Evolutionary conservation across 2,888 invertebrate species (phyloP), one percentile per base, ranked within the genome.

Genomic region (Tachina grossa): DNA sequence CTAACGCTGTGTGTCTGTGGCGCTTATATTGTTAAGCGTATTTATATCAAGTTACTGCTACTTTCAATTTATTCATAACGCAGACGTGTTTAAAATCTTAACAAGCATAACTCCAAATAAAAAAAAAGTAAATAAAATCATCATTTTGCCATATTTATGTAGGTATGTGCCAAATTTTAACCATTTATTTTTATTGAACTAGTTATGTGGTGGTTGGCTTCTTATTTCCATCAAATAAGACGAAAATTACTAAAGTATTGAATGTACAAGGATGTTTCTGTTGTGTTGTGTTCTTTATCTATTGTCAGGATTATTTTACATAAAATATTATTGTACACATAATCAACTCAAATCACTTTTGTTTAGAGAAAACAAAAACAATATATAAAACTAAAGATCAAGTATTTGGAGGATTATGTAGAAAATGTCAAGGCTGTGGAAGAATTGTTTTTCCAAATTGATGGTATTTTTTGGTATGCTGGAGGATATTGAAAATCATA

Each of bases 51-150:
- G 51, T 63, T 10, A 22, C 51, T 75, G 49, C 63, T n/a, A n/a
- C 51, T 72, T 41, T 63, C 51, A 53, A 75, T 63, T 63, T 75
- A 75, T 75, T 53, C 51, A 75, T 63, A 49, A 5, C 9, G 19
- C 8, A 63, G 43, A 75, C 63, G 75, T 75, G 75, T 51, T 51
- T 8, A 51, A 63, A 75, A 63, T 75, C 41, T 63, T 16, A 59
- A 71, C 55, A 45, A 45, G 10, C 22, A 19, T 13, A 69, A 47
- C n/a, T 11, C 19, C 9, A 72, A 47, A 51, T 22, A 68, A 55
- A 13, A 49, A 68, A 39, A 39, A 22, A 66, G 14, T 16, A 49
- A 10, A n/a, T 39, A 51, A 41, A 49, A 49, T 41, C 41, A 9
- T 55, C 55, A 55, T 53, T 16, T 16, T 51, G 51, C 53, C 22